Conservation (phyloP, 2,113 vertebrate species). For the Pachypanchax playfairii region DNA sequence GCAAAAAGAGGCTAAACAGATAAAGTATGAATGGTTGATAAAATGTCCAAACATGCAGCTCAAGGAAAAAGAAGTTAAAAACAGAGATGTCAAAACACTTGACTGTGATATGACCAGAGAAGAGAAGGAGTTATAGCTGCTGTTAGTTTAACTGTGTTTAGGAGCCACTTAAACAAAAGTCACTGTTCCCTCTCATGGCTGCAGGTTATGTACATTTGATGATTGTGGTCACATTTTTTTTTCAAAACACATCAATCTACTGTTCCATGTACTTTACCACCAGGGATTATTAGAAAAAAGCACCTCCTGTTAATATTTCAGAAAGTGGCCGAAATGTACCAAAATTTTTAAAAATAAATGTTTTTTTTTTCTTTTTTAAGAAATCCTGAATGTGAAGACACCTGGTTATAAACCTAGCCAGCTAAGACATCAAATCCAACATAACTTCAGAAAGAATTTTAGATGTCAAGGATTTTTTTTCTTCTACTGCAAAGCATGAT, state of each 20-base stretch:
- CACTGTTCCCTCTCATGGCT: slow-evolving; percentile 69
- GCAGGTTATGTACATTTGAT: slow-evolving; percentile 55
- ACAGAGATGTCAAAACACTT: slow-evolving; percentile 31
- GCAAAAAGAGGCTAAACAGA: slow-evolving; percentile 8
- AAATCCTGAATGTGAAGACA: slow-evolving; percentile 73
- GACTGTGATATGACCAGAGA: slow-evolving; percentile 19
- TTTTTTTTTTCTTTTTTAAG: slow-evolving; percentile 60
- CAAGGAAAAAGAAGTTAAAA: slow-evolving; percentile 16
- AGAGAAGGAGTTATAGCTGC: slow-evolving; percentile 25
- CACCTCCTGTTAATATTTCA: slow-evolving; percentile 58
- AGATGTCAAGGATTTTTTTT: slow-evolving; percentile 73
- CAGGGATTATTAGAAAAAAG: slow-evolving; percentile 73
- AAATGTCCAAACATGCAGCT: slow-evolving; percentile 32
- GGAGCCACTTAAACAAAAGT: slow-evolving; percentile 35
- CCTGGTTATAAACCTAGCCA: slow-evolving; percentile 68
- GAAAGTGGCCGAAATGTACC: slow-evolving; percentile 71
- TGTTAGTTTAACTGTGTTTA: slow-evolving; percentile 20
- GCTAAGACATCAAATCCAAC: slow-evolving; percentile 71
- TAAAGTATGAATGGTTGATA: slow-evolving; percentile 27
- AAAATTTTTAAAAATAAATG: slow-evolving; percentile 75
- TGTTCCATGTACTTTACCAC: slow-evolving; percentile 48
- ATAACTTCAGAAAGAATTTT: slow-evolving; percentile 72
- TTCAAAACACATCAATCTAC: slow-evolving; percentile 57
- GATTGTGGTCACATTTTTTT: slow-evolving; percentile 67
- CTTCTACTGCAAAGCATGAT: slow-evolving; percentile 75